Evolutionary conservation across 2,113 vertebrate species (phyloP), one percentile per base, ranked within the genome.

Genomic region (Accipiter virgatus): DNA sequence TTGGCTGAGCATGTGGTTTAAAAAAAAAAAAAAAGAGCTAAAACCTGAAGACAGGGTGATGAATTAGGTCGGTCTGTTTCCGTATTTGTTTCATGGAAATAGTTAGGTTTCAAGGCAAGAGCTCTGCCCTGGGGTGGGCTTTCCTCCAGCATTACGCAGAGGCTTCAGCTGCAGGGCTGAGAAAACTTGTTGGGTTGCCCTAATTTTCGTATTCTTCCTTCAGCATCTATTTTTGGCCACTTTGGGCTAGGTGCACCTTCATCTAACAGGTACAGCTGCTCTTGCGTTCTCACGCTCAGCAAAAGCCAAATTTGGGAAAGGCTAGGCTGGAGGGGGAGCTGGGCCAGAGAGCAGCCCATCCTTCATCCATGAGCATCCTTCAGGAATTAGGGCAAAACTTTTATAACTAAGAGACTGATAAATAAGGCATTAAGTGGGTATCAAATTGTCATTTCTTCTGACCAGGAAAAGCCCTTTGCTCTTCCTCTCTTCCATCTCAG

Each of bases 1-100:
- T 50, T 0, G 2, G 25, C 26, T 7, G 53, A 67, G 43, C 32
- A 1, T 1, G 19, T 13, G 16, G 10, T 45, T 53, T 10, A 61
- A 61, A 36, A 27, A 20, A 63, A 40, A 27, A 36, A n/a, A 29
- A 14, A 19, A 48, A 48, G 47, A 21, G 29, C 34, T 31, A 40
- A 47, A 83, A 68, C 31, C 23, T 8, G 38, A 45, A 38, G 55
- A 43, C 17, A 22, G 22, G 8, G 53, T 0, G 3, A 29, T 20
- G 34, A 68, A 29, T n/a, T 5, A 10, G 40, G 79, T 45, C 19
- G 7, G 7, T 9, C 13, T 3, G 0, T 36, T 45, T 34, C 71
- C 16, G 0, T 29, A 7, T 25, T 27, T 27, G 32, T 45, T 61
- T 34, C 13, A 9, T 22, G 87, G 79, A 45, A 75, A 29, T 6